Evolutionary conservation across 2,113 vertebrate species (phyloP), one percentile per base, ranked within the genome.

Genomic region (Chroicocephalus ridibundus): DNA sequence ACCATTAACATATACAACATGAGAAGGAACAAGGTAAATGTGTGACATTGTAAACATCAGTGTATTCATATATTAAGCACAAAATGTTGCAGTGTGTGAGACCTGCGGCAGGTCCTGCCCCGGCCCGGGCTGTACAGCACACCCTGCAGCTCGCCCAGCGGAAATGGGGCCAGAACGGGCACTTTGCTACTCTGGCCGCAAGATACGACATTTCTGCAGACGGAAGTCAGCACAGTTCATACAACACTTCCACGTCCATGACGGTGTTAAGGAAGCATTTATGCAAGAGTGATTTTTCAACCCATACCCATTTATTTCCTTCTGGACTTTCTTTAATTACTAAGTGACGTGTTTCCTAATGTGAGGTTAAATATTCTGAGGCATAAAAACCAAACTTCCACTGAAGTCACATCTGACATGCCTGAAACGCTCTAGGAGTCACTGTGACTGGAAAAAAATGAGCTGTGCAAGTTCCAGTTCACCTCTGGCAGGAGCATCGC

Each of bases 61-160:
- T 6, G 12, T 18, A 46, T 27, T 60, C 22, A 22, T 4, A 27
- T 1, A 17, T 10, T 15, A 46, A 55, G 18, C 32, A 36, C 0
- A 0, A 29, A 57, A 86, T 22, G 8, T 10, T 46, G 40, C 49
- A 84, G 70, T 11, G n/a, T 49, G 34, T 31, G 44, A 32, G 72
- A 58, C 32, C 22, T 26, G 60, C 13, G 61, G 17, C 3, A 36
- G n/a, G 22, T 24, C 18, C 66, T 86, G 78, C 44, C 31, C 25
- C 1, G 0, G 17, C 2, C 5, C 2, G 16, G 60, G 34, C 64
- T 52, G 22, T 24, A 65, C 0, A 29, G 40, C 32, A 25, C 5
- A 15, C 22, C 32, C 76, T 32, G 62, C 3, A 55, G 25, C 42
- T 36, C 0, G 1, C 34, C 40, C 51, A 40, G 54, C 64, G 58